phyloP scores from a whole-genome alignment of 2,888 invertebrate genomes.

The Zonitis immaculata region DNA sequence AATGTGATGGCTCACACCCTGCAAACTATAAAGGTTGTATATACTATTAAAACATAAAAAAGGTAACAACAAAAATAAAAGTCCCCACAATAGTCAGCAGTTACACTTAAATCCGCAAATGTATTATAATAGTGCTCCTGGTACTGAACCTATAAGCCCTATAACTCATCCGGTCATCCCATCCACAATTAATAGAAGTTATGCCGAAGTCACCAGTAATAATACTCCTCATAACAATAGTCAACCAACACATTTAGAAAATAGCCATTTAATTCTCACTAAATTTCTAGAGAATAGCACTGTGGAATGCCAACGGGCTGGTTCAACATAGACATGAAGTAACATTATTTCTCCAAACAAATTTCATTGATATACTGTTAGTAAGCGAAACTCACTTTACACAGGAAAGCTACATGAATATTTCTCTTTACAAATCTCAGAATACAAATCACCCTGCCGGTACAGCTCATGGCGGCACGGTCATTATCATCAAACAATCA shows the following conservation, averaged over 20 bases:
- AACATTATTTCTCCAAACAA: neutral
- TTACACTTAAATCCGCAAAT: too few species aligned
- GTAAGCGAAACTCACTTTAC: slow-evolving; percentile 22
- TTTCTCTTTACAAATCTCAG: slow-evolving; percentile 1
- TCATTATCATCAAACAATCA: slow-evolving; percentile 15
- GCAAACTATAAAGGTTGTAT: too few species aligned
- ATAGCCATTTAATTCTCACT: neutral
- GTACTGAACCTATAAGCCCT: too few species aligned
- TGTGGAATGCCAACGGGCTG: slow-evolving; percentile 16
- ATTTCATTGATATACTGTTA: slow-evolving; percentile 18
- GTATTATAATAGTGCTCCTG: too few species aligned
- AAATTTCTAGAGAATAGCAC: neutral
- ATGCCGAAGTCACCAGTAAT: too few species aligned
- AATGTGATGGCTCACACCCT: too few species aligned
- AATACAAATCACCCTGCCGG: slow-evolving; percentile 9
- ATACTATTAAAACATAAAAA: too few species aligned
- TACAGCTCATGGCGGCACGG: slow-evolving; percentile 14
- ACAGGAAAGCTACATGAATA: slow-evolving; percentile 7
- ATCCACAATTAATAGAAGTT: too few species aligned
- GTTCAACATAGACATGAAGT: slow-evolving; percentile 2
- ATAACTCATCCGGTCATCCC: too few species aligned
- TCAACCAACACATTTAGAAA: slow-evolving; percentile 5
- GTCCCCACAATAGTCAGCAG: neutral
- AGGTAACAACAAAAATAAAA: too few species aligned
- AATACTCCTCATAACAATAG: too few species aligned